Percentiles rank a stretch among this genome's conserved stretches.
Evolutionary conservation across 2,888 invertebrate species (phyloP).

Genomic region (Caenorhabditis macrosperma): DNA sequence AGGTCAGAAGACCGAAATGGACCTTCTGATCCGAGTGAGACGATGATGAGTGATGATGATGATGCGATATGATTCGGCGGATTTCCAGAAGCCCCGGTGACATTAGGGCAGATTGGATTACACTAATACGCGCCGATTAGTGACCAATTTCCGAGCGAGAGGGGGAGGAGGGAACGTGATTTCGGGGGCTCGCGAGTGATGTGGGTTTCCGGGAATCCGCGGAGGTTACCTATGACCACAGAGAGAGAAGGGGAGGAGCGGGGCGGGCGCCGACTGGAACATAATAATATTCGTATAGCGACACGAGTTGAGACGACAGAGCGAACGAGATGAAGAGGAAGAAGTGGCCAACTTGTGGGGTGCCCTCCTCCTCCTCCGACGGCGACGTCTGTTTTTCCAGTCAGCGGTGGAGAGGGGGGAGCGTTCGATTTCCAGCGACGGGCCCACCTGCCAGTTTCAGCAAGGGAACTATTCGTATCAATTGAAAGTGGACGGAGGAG

Average conservation of each 20-base stretch:
- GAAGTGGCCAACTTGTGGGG: constrained; percentile 32
- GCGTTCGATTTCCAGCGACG: not conserved
- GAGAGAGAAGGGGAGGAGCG: not conserved
- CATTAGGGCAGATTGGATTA: constrained; percentile 8
- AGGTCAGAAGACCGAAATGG: too few relatives aligned
- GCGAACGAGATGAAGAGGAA: not conserved
- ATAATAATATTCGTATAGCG: constrained; percentile 29
- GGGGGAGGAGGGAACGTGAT: not conserved
- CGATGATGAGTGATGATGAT: not conserved
- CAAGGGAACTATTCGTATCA: not conserved
- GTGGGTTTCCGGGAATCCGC: not conserved
- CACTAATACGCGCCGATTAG: constrained; percentile 1
- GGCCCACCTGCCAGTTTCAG: constrained; percentile 11
- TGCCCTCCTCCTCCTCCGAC: not conserved
- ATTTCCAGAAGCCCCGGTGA: not conserved
- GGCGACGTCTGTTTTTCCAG: constrained; percentile 12
- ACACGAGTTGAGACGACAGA: too few relatives aligned
- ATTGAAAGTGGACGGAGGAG: not conserved
- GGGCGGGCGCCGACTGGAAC: not conserved
- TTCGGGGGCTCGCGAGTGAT: not conserved
- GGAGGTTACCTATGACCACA: not conserved
- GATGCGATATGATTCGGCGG: not conserved
- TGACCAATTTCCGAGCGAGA: not conserved
- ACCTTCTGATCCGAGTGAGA: too few relatives aligned
- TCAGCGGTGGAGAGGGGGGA: not conserved